phyloP scores from a whole-genome alignment of 2,113 vertebrate species.

The Fulica atra region DNA sequence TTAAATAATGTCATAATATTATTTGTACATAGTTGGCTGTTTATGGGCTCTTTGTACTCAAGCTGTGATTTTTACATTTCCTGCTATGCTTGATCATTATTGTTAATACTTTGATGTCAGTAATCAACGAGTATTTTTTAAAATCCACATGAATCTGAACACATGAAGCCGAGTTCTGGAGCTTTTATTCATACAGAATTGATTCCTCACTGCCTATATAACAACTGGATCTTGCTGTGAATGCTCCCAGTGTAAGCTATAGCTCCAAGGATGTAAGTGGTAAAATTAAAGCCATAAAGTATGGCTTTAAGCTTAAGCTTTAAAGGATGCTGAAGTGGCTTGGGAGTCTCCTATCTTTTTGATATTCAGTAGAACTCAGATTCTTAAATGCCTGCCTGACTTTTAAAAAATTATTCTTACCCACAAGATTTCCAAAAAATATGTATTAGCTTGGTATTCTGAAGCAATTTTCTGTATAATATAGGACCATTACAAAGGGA shows the following conservation, averaged over 20 bases:
- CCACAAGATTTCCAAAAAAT: slow-evolving; percentile 18
- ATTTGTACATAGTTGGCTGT: background rate
- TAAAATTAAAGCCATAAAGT: background rate
- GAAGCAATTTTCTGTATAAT: background rate
- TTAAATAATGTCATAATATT: background rate
- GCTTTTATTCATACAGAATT: background rate
- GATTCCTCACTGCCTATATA: background rate
- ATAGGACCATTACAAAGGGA: background rate
- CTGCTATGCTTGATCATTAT: background rate
- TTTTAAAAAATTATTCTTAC: slow-evolving; percentile 1
- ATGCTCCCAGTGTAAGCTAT: background rate
- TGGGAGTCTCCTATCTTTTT: background rate
- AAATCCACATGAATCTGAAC: background rate
- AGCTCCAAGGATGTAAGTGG: background rate
- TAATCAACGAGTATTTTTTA: background rate
- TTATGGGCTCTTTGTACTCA: background rate
- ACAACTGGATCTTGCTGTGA: background rate
- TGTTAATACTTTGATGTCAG: background rate
- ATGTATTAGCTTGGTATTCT: background rate
- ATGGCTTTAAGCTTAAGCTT: background rate
- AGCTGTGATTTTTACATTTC: background rate
- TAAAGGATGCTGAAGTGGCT: background rate
- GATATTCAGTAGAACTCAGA: background rate
- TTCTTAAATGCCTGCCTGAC: slow-evolving; percentile 11
- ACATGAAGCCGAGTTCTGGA: background rate